These are phyloP conservation scores for Haemorhous mexicanus DNA, from an alignment of 2,113 vertebrate genomes.

Conservation along the genomic window DNA sequence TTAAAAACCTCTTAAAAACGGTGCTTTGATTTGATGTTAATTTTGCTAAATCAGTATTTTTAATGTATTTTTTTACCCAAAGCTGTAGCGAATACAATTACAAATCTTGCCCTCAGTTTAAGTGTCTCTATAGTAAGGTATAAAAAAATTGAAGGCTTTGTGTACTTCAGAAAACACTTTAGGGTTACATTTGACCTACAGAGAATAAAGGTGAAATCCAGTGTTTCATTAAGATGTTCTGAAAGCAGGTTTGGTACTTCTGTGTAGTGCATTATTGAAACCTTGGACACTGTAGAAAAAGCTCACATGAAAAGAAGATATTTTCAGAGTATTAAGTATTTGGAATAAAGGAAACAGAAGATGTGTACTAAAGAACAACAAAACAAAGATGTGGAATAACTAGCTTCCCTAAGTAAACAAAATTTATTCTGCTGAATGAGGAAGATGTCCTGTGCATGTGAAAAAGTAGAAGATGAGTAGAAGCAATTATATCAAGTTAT, in stretches of 20 bases:
- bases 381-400: background rate
- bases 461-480: background rate
- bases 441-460: background rate
- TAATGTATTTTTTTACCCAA: background rate
- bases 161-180: background rate
- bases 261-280: background rate
- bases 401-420: background rate
- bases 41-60: background rate
- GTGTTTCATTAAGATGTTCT: background rate
- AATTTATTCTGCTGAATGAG: background rate
- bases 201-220: background rate
- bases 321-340: background rate
- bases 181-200: background rate
- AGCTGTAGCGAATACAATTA: background rate
- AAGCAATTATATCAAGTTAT: background rate
- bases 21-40: background rate
- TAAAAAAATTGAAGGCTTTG: background rate
- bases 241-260: background rate
- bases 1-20: background rate
- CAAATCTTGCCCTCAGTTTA: background rate
- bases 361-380: background rate
- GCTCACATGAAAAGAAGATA: background rate
- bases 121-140: background rate
- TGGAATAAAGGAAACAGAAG: background rate
- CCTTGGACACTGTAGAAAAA: background rate